Base-by-base conservation (phyloP, 1,140 invertebrate genomes). In the Leguminivora glycinivorella region DNA sequence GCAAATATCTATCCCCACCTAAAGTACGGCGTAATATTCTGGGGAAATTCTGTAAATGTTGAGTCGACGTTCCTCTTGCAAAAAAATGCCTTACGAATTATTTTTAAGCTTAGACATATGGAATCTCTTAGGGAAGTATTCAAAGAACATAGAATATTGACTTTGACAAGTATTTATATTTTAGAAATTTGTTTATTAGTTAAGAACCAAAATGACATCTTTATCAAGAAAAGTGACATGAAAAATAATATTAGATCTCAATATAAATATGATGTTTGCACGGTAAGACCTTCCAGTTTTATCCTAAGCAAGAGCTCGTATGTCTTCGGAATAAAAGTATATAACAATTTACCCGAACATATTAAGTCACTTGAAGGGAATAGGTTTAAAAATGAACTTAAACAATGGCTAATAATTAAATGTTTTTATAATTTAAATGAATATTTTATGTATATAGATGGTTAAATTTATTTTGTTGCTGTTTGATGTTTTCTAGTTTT, bases 151-250 rank as follows among this genome's bases (percentile, higher is more conserved):
- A 47, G 14, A 47, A 47, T 47, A 47, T 47, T 47, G n/a, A 47
- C 43, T 17, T 12, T 47, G n/a, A 47, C 43, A 17, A 6, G 43
- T 17, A 47, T 47, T 6, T 47, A 14, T 47, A 47, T 47, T 6
- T 47, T 47, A 12, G 43, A 47, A 47, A 47, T 47, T 17, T 47
- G 43, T 47, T 47, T 47, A 47, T 47, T 47, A 6, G 43, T 47
- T 17, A 47, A 47, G n/a, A 17, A 4, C 4, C 3, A 47, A 3
- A 47, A 47, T 3, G 10, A 47, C 10, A 3, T 47, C 2, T 47
- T 47, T 47, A 47, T 3, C 2, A 47, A 47, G 10, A 47, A 47
- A 47, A 6, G 43, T 47, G 43, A 47, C 43, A 6, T 12, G 2
- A 47, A 47, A 12, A 14, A 14, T 6, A 47, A 47, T 47, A 14